A percentile compares a stretch with the other conserved stretches of the same genome.
These are phyloP conservation scores for Suillia variegata DNA, from an alignment of 2,888 invertebrate genomes.

Conservation along the genomic window DNA sequence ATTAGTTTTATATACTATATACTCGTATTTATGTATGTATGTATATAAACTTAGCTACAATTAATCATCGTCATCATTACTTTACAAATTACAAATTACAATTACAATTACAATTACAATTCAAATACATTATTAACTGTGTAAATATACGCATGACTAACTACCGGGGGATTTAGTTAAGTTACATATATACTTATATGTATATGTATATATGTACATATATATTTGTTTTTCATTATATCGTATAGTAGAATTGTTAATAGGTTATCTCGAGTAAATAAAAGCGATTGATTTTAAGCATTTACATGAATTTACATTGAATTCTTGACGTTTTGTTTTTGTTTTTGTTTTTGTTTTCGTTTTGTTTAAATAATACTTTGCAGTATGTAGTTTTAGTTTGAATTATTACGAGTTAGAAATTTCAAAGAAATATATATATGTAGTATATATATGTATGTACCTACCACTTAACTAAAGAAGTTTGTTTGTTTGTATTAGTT, in stretches of 20 bases:
- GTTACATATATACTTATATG: slow-evolving; percentile 11
- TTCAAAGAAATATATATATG: no score
- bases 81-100: slow-evolving; percentile 8
- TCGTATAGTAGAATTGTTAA: background rate
- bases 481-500: no score
- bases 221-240: background rate
- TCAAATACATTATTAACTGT: no score
- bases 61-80: background rate
- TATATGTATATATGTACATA: slow-evolving; percentile 9
- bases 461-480: no score
- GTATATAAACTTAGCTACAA: slow-evolving; percentile 14
- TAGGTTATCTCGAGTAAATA: no score
- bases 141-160: background rate
- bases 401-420: no score
- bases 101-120: no score
- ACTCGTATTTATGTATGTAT: no score
- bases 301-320: no score
- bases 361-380: background rate
- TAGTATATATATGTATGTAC: no score
- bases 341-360: slow-evolving; percentile 2
- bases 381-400: no score
- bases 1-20: slow-evolving; percentile 6
- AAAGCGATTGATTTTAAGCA: background rate
- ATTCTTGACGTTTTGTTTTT: background rate
- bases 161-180: slow-evolving; percentile 1